Conservation (phyloP, 2,888 invertebrate genomes). For the Philereme transversata region DNA sequence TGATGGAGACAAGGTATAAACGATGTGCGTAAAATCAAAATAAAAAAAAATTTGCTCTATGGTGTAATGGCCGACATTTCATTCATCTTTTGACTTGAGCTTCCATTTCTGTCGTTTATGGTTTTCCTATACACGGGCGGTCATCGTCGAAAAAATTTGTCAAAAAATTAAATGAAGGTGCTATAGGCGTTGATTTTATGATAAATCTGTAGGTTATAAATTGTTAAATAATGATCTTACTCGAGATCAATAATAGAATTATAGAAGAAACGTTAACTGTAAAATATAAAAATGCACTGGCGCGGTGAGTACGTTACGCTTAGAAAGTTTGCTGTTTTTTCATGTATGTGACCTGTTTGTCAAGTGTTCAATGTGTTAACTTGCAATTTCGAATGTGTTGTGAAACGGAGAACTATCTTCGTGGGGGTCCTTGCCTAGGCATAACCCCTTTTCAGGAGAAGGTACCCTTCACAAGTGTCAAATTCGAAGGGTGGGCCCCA, state of each 20-base stretch:
- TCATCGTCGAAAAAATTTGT: constrained; percentile 75
- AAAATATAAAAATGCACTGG: constrained; percentile 97
- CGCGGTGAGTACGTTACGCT: constrained; percentile 92
- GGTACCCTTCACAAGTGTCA: constrained; percentile 77
- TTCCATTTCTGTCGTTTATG: constrained; percentile 76
- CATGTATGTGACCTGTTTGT: constrained; percentile 57
- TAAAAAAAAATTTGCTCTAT: constrained; percentile 48
- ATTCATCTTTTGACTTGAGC: constrained; percentile 49
- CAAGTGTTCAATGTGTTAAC: constrained; percentile 45
- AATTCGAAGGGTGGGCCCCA: constrained; percentile 79
- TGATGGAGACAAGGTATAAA: too few species aligned
- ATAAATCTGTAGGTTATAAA: constrained; percentile 81
- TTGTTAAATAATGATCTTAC: constrained; percentile 92
- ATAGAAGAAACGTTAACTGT: constrained; percentile 97
- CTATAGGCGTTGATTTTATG: constrained; percentile 83
- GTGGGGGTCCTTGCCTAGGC: constrained; percentile 53
- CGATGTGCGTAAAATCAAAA: neutral
- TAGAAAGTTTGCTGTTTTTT: constrained; percentile 80
- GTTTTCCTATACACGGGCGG: constrained; percentile 73
- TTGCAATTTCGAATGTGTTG: constrained; percentile 39
- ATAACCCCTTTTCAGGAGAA: constrained; percentile 72
- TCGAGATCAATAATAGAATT: constrained; percentile 99
- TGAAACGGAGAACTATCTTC: constrained; percentile 42
- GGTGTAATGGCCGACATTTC: constrained; percentile 71
- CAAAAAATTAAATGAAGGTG: constrained; percentile 83